These are phyloP conservation scores for Platysternon megacephalum DNA, from an alignment of 2,113 vertebrate species.

Conservation along the genomic window DNA sequence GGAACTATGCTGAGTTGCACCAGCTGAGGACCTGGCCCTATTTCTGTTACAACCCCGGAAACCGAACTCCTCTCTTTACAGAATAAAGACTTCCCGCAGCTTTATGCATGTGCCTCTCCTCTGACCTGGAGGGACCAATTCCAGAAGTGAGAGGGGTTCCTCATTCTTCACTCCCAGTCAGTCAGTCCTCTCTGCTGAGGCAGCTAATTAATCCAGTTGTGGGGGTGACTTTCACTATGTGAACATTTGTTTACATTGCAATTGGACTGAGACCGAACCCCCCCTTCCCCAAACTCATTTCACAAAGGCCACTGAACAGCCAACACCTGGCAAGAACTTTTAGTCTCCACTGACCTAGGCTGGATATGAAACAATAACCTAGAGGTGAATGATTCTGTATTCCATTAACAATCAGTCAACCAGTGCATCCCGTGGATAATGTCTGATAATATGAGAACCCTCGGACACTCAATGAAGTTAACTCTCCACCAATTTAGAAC, in stretches of 20 bases:
- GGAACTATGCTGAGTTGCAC: background rate
- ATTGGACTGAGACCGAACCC: no score
- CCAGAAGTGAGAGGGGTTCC: background rate
- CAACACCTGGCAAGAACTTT: background rate
- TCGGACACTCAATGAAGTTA: background rate
- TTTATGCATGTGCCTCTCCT: background rate
- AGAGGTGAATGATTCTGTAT: rapidly evolving
- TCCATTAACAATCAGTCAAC: background rate
- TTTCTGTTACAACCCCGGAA: background rate
- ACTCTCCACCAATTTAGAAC: background rate
- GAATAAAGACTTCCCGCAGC: background rate
- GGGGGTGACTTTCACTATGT: background rate
- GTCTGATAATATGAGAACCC: background rate
- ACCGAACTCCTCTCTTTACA: background rate
- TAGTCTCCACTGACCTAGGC: background rate
- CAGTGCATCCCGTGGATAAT: rapidly evolving
- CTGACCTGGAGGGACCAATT: background rate
- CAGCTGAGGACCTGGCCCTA: background rate
- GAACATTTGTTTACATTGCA: background rate
- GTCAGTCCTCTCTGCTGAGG: background rate
- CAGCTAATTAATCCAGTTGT: background rate
- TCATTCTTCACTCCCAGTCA: background rate
- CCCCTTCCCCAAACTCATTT: background rate
- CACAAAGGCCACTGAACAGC: background rate
- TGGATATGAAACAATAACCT: background rate